These are phyloP conservation scores for Zhuqinia jingwanae DNA, from an alignment of 2,888 invertebrate species.

Conservation along the genomic window DNA sequence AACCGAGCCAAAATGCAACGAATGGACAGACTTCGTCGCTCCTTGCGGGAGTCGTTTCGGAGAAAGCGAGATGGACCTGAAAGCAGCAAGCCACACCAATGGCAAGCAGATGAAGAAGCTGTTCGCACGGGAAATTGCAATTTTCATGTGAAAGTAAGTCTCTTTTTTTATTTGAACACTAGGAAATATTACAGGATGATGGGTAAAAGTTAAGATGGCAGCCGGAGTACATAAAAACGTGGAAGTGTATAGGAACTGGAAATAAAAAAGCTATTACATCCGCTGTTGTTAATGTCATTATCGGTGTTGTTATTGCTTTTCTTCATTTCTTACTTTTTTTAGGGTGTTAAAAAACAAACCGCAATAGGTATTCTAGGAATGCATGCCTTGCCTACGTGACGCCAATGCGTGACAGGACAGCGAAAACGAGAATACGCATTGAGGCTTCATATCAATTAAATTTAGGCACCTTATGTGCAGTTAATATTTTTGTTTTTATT, in stretches of 20 bases:
- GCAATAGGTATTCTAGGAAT: too few relatives aligned
- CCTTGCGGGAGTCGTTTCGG: constrained; percentile 96
- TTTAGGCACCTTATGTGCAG: too few relatives aligned
- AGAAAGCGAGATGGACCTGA: constrained; percentile 95
- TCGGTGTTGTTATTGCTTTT: not conserved
- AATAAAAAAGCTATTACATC: not conserved
- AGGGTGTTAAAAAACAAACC: too few relatives aligned
- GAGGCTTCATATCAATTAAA: too few relatives aligned
- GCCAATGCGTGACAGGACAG: too few relatives aligned
- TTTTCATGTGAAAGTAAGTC: constrained; percentile 94
- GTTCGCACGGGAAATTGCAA: constrained; percentile 98
- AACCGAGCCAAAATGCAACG: constrained; percentile 80
- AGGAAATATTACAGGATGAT: constrained; percentile 24
- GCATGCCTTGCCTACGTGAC: too few relatives aligned
- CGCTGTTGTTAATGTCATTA: not conserved
- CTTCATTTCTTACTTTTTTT: too few relatives aligned
- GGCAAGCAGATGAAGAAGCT: constrained; percentile 98
- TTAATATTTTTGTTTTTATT: too few relatives aligned
- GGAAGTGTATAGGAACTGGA: not conserved
- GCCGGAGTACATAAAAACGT: not conserved
- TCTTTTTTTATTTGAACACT: not conserved
- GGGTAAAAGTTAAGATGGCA: not conserved
- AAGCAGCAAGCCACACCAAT: constrained; percentile 97
- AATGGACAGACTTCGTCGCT: constrained; percentile 94
- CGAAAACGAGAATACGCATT: too few relatives aligned